Evolutionary conservation across 2,797 vertebrate genomes (phyloP), one percentile per base, ranked within the genome.

Genomic region (Sorex maritimensis): DNA sequence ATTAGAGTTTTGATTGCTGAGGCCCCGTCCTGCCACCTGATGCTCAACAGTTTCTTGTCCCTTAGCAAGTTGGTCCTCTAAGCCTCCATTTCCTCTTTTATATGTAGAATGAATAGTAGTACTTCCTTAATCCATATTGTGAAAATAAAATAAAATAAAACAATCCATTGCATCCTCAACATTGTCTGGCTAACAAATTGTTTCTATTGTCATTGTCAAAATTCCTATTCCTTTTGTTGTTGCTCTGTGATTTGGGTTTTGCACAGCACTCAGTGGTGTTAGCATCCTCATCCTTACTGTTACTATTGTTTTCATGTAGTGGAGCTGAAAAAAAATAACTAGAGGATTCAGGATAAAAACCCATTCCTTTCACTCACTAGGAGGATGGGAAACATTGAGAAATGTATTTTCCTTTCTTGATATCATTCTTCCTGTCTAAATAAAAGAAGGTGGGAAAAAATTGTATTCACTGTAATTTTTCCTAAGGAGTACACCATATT

Each of bases 401-500:
- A 89, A 73, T n/a, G 71, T 2, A 6, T 28, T 65, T 90, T 75
- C 17, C 28, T 69, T 10, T 30, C 46, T 72, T 7, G 74, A 24
- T 75, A 75, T 92, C 28, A 46, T 1, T 91, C 92, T 92, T 26
- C 10, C 15, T 38, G n/a, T 77, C 65, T 87, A 17, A 61, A 61
- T 49, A 17, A 1, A 38, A 63, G n/a, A 23, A 89, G 26, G 61
- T 68, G 0, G 15, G 92, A 13, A 90, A 55, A 67, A 81, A 81
- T 81, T 30, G 38, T 80, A 81, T 77, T 95, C 41, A 61, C 23
- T 81, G 0, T 19, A 75, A 63, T 24, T 68, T 80, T 89, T 93
- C 55, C 69, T 67, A 74, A 88, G 67, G 24, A 94, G 67, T 74
- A 58, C 26, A 23, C 55, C 24, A 0, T 61, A 44, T 87, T 95